Percentiles rank a stretch among this genome's conserved stretches.
phyloP scores from a whole-genome alignment of 2,113 vertebrate species.

The Ictalurus furcatus region DNA sequence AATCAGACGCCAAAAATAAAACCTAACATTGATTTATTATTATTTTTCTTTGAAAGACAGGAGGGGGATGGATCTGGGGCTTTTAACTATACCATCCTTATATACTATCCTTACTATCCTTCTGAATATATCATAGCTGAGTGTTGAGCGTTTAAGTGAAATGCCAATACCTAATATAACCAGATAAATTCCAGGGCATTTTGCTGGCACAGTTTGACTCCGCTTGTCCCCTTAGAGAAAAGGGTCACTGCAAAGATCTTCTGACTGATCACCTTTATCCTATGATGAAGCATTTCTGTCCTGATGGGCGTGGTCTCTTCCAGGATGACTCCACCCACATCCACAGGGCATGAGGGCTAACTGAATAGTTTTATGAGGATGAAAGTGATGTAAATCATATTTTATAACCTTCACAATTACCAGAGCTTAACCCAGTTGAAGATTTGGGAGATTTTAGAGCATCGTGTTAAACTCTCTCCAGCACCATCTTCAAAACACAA shows the following conservation, averaged over 20 bases:
- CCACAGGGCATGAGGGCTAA: background rate
- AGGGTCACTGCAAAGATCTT: background rate
- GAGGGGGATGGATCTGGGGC: background rate
- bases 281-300: background rate
- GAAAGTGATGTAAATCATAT: background rate
- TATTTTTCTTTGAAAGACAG: background rate
- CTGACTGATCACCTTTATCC: background rate
- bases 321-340: background rate
- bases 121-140: background rate
- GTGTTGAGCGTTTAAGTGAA: background rate
- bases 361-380: background rate
- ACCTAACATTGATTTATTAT: too few species aligned
- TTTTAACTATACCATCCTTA: background rate
- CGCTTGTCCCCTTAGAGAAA: background rate
- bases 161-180: background rate
- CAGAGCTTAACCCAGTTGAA: background rate
- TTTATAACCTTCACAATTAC: background rate
- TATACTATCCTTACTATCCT: too few species aligned
- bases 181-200: background rate
- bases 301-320: background rate
- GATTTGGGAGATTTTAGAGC: background rate
- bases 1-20: background rate
- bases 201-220: background rate
- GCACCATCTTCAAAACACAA: background rate
- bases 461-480: background rate